A percentile compares a stretch with the other conserved stretches of the same genome.
These are phyloP conservation scores for Solea solea DNA, from an alignment of 2,113 vertebrate genomes.

Conservation along the genomic window DNA sequence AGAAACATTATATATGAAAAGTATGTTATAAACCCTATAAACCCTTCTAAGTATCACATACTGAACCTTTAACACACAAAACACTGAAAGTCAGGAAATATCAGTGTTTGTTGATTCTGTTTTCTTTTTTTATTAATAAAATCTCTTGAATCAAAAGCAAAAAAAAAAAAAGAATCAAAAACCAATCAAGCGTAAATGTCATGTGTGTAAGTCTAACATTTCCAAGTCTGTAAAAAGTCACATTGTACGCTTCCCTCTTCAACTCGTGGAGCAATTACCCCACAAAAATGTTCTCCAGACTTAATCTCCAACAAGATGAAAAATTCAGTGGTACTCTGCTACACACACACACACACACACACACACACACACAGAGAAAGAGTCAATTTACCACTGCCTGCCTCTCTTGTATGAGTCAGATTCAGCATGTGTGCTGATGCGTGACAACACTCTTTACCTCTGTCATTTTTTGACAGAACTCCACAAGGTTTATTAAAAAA, in stretches of 20 bases:
- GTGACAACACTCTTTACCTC: slow-evolving; percentile 64
- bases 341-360: slow-evolving; percentile 29
- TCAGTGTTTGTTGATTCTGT: no score
- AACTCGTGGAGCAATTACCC: slow-evolving; percentile 33
- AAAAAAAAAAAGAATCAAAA: no score
- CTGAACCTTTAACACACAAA: no score
- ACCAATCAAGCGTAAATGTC: background rate
- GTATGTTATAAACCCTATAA: no score
- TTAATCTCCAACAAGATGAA: slow-evolving; percentile 49
- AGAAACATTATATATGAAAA: no score
- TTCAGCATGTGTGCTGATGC: slow-evolving; percentile 55
- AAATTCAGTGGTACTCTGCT: slow-evolving; percentile 19
- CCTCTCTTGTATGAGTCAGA: slow-evolving; percentile 57
- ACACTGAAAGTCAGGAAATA: no score
- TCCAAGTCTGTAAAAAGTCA: background rate
- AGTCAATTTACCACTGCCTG: slow-evolving; percentile 65
- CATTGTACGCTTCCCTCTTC: background rate
- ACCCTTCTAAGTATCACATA: no score
- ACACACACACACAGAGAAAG: no score
- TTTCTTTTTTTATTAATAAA: no score
- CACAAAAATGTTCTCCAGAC: slow-evolving; percentile 29
- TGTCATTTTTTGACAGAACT: slow-evolving; percentile 65
- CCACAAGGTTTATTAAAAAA: slow-evolving; percentile 70
- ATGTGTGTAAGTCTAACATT: background rate
- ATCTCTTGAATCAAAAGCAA: no score